These are phyloP conservation scores for Ylistrum balloti DNA, from an alignment of 1,140 invertebrate species.

Conservation along the genomic window DNA sequence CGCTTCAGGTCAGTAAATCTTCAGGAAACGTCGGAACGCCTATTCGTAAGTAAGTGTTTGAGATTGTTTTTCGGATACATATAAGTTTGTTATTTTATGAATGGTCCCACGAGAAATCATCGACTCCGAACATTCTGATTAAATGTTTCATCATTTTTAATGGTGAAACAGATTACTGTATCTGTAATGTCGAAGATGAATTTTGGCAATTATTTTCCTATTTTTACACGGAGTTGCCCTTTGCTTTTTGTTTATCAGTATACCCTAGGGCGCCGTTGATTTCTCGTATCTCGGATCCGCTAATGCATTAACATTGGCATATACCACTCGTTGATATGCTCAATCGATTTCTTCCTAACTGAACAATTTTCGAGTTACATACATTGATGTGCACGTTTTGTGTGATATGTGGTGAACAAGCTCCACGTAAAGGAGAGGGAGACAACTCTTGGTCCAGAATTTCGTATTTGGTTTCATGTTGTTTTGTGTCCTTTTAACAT, in stretches of 20 bases:
- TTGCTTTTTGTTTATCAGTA: background rate
- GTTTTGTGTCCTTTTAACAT: too few species aligned
- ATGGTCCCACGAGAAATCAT: background rate
- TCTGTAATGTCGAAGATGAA: background rate
- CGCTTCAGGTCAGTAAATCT: too few species aligned
- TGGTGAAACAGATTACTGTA: background rate
- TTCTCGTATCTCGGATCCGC: background rate
- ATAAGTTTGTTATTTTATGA: background rate
- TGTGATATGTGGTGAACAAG: too few species aligned
- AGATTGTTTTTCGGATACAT: background rate
- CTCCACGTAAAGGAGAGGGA: too few species aligned
- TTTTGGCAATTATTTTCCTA: background rate
- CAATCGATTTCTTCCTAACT: background rate
- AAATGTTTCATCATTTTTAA: background rate
- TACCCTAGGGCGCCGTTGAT: background rate
- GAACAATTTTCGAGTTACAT: too few species aligned
- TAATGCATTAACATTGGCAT: background rate
- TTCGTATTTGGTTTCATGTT: too few species aligned
- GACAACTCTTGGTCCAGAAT: too few species aligned
- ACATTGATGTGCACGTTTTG: too few species aligned
- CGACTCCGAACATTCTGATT: background rate
- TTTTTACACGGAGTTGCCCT: background rate
- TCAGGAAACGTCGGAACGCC: background rate
- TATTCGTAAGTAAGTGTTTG: background rate
- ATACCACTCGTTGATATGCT: background rate